These are phyloP conservation scores for Addax nasomaculatus DNA, from an alignment of 2,113 vertebrate species.

Conservation along the genomic window DNA sequence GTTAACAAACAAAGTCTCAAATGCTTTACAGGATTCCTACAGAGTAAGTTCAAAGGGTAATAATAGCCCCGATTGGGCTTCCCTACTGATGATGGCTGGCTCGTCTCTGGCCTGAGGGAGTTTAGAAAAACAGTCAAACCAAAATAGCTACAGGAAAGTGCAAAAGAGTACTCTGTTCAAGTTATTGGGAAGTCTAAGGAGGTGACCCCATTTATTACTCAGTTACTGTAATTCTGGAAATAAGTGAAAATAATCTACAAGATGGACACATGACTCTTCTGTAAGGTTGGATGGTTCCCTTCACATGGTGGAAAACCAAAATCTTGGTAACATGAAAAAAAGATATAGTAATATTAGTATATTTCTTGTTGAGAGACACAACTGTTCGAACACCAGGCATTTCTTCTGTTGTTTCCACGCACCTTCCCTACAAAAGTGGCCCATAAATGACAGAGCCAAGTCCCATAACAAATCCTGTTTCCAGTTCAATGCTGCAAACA, in stretches of 20 bases:
- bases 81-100: not conserved
- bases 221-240: constrained; percentile 19
- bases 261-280: not conserved
- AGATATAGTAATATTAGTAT: not conserved
- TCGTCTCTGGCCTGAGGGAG: not conserved
- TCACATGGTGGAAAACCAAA: not conserved
- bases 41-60: not conserved
- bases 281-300: not conserved
- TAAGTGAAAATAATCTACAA: not conserved
- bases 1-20: not conserved
- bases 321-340: not conserved
- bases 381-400: not conserved
- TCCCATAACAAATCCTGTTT: constrained; percentile 52
- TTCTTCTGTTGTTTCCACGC: not conserved
- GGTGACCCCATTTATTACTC: not conserved
- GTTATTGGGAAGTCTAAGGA: not conserved
- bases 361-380: not conserved
- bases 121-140: not conserved
- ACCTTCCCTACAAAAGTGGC: not conserved
- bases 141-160: not conserved
- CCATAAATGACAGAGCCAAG: constrained; percentile 27
- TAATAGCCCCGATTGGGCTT: not conserved
- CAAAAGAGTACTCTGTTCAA: not conserved
- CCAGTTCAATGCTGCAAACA: constrained; percentile 35
- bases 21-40: not conserved